These are phyloP conservation scores for Helleia helle DNA, from an alignment of 2,888 invertebrate species.

Conservation along the genomic window DNA sequence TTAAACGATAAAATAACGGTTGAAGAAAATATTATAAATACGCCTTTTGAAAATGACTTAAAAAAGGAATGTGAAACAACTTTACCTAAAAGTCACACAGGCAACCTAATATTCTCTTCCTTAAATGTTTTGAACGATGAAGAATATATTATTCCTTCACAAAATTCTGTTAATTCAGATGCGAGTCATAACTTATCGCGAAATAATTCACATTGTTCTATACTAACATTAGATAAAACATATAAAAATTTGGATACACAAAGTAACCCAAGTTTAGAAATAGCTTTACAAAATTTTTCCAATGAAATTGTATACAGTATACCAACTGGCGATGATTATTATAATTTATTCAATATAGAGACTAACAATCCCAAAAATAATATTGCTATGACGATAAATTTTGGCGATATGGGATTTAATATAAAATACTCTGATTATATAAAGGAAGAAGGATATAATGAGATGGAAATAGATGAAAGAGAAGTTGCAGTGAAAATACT, in stretches of 20 bases:
- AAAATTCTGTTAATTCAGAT: constrained; percentile 17
- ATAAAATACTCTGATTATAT: constrained; percentile 39
- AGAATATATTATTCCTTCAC: constrained; percentile 18
- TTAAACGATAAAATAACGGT: not conserved
- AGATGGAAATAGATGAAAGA: constrained; percentile 23
- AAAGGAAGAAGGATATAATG: constrained; percentile 26
- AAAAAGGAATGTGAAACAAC: constrained; percentile 11
- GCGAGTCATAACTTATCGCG: constrained; percentile 23
- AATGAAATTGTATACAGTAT: constrained; percentile 24
- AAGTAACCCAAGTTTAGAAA: constrained; percentile 32
- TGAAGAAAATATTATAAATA: not conserved
- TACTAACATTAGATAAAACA: constrained; percentile 37
- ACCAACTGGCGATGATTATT: constrained; percentile 32
- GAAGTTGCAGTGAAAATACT: constrained; percentile 30
- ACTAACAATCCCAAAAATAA: constrained; percentile 16
- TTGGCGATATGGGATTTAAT: constrained; percentile 53
- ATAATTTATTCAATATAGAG: constrained; percentile 32
- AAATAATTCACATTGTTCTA: constrained; percentile 35
- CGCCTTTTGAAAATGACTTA: not conserved
- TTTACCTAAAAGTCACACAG: constrained; percentile 25
- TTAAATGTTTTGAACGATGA: constrained; percentile 43
- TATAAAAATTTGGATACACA: constrained; percentile 49
- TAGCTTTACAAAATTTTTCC: constrained; percentile 8
- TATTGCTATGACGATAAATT: constrained; percentile 35
- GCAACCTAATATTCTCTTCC: constrained; percentile 35